These are phyloP conservation scores for Lepus oiostolus DNA, from an alignment of 2,797 vertebrate species.

Conservation along the genomic window DNA sequence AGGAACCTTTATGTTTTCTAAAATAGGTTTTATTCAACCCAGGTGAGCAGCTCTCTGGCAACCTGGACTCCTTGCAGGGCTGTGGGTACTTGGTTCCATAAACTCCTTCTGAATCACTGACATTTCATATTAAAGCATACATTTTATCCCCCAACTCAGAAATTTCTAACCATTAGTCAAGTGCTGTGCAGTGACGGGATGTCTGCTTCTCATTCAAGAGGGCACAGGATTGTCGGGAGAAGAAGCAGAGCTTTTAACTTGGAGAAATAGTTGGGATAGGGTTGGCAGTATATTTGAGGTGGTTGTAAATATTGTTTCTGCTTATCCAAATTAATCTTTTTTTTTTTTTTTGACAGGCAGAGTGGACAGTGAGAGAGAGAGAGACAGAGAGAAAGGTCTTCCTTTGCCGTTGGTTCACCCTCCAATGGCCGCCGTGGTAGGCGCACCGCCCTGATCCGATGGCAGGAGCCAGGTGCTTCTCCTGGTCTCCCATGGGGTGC, in stretches of 20 bases:
- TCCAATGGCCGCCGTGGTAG: too few relatives aligned
- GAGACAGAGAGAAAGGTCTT: too few relatives aligned
- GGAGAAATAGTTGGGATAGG: not conserved
- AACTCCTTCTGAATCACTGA: conserved; percentile 60
- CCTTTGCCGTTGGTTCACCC: too few relatives aligned
- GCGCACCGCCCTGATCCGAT: too few relatives aligned
- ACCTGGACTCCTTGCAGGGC: not conserved
- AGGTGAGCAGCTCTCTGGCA: not conserved
- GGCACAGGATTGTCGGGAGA: not conserved
- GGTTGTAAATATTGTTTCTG: conserved; percentile 73
- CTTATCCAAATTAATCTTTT: not conserved
- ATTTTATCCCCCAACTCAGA: conserved; percentile 39
- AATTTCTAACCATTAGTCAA: conserved; percentile 39
- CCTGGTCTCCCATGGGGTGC: too few relatives aligned
- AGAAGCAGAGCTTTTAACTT: conserved; percentile 26
- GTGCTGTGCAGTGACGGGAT: not conserved
- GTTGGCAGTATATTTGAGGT: conserved; percentile 59
- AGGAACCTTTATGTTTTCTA: conserved; percentile 31
- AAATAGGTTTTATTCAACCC: conserved; percentile 9
- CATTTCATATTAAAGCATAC: conserved; percentile 21
- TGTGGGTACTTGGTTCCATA: conserved; percentile 20
- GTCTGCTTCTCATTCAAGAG: conserved; percentile 39
- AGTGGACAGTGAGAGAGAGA: too few relatives aligned
- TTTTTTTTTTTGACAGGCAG: too few relatives aligned
- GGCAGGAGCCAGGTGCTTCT: too few relatives aligned